A percentile compares a stretch with the other conserved stretches of the same genome.
phyloP scores from a whole-genome alignment of 2,888 invertebrate genomes.

The Eristalis pertinax region DNA sequence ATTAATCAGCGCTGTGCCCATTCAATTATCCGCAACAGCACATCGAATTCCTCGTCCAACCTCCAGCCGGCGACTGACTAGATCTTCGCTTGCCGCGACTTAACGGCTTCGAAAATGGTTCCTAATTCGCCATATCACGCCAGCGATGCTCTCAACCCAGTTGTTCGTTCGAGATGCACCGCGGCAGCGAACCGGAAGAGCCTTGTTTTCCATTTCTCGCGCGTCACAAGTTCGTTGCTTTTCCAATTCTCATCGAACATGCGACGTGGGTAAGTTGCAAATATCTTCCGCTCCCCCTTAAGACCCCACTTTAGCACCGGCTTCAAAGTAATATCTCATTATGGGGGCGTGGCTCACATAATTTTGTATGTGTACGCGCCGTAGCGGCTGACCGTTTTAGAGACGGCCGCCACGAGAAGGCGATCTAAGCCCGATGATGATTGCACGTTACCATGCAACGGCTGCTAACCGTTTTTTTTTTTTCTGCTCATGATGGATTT shows the following conservation, averaged over 20 bases:
- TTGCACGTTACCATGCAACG: slow-evolving; percentile 60
- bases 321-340: slow-evolving; percentile 59
- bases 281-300: slow-evolving; percentile 1
- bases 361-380: slow-evolving; percentile 49
- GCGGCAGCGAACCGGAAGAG: slow-evolving; percentile 55
- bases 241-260: slow-evolving; percentile 62
- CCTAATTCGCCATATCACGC: slow-evolving; percentile 60
- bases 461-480: background rate
- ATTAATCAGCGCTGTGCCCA: background rate
- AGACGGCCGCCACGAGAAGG: slow-evolving; percentile 25
- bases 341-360: slow-evolving; percentile 62
- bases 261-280: slow-evolving; percentile 46
- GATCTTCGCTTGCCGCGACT: slow-evolving; percentile 26
- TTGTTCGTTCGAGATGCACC: slow-evolving; percentile 15
- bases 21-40: background rate
- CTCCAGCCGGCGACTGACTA: background rate
- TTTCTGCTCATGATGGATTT: slow-evolving; percentile 55
- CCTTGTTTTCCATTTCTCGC: slow-evolving; percentile 29
- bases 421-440: slow-evolving; percentile 61
- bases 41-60: background rate
- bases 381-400: slow-evolving; percentile 44
- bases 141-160: slow-evolving; percentile 42
- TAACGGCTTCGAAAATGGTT: slow-evolving; percentile 58
- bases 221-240: slow-evolving; percentile 7
- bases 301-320: background rate